Evolutionary conservation across 2,113 vertebrate genomes (phyloP).

Genomic region (Galemys pyrenaicus): DNA sequence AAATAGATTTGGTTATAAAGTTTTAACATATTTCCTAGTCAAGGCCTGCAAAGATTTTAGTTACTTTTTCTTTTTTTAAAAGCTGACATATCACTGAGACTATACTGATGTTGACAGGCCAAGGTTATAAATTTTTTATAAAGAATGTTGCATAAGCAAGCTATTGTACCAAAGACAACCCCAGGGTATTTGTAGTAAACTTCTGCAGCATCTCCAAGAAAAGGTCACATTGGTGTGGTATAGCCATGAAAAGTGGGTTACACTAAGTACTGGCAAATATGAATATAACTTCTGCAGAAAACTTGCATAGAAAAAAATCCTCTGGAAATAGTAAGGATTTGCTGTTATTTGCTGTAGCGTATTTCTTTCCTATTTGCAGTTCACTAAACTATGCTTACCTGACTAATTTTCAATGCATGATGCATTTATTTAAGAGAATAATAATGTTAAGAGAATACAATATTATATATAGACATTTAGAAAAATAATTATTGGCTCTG

Average conservation of each 20-base stretch:
- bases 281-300: neutral
- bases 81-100: slow-evolving; percentile 70
- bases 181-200: neutral
- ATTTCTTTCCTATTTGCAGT: neutral
- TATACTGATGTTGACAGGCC: slow-evolving; percentile 56
- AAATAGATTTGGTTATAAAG: slow-evolving; percentile 68
- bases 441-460: neutral
- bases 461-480: neutral
- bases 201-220: slow-evolving; percentile 49
- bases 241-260: slow-evolving; percentile 3
- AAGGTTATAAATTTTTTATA: slow-evolving; percentile 81
- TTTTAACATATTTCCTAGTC: slow-evolving; percentile 75
- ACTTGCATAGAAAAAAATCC: neutral
- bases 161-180: slow-evolving; percentile 55
- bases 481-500: neutral
- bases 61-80: slow-evolving; percentile 76
- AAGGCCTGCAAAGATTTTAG: slow-evolving; percentile 74
- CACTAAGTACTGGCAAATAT: neutral
- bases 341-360: neutral
- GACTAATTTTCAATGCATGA: neutral
- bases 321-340: neutral
- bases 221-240: neutral
- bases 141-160: slow-evolving; percentile 71
- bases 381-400: neutral
- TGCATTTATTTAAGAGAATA: neutral